Evolutionary conservation across 2,113 vertebrate genomes (phyloP), one percentile per base, ranked within the genome.

Genomic region (Thunnus thynnus): DNA sequence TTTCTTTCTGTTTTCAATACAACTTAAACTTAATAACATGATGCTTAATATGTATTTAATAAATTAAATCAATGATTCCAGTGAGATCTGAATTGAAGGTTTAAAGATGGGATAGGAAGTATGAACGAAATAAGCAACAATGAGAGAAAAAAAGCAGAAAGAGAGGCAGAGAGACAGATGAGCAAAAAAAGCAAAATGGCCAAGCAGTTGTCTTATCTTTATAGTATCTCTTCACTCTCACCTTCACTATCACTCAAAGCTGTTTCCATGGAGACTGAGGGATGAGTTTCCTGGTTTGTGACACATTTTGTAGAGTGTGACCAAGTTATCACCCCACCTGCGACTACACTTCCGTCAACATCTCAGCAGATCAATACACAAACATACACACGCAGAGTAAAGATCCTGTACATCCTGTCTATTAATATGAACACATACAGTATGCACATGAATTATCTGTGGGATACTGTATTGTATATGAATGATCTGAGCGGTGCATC

Each of bases 301-400:
- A 87, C 69, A 85, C 72, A 64, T 85, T 72, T 55, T 74, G 68
- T 57, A 16, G 27, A 67, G 76, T 75, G 69, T 72, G 72, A 79
- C 72, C 55, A 82, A 84, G 83, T 85, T 81, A 76, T 83, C 71
- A 80, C 63, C 50, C 54, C 65, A 65, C 76, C 77, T 88, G 70
- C 82, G 80, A 78, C 66, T 61, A 71, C 61, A 58, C 67, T 44
- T 64, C 78, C 63, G 41, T 66, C 72, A 66, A 17, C 68, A 62
- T 75, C 20, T 8, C 66, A 61, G 41, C 63, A 62, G 67, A 75
- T 82, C 64, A 61, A 75, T 60, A 18, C 44, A 46, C 36, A 65
- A 22, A 47, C 57, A 20, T 5, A 67, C 41, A 62, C 18, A 64
- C 20, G 65, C 18, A 20, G 22, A 9, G 50, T 32, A 10, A 32